A percentile compares a stretch with the other conserved stretches of the same genome.
These are phyloP conservation scores for Diorhabda carinulata DNA, from an alignment of 1,140 invertebrate genomes.

Conservation along the genomic window DNA sequence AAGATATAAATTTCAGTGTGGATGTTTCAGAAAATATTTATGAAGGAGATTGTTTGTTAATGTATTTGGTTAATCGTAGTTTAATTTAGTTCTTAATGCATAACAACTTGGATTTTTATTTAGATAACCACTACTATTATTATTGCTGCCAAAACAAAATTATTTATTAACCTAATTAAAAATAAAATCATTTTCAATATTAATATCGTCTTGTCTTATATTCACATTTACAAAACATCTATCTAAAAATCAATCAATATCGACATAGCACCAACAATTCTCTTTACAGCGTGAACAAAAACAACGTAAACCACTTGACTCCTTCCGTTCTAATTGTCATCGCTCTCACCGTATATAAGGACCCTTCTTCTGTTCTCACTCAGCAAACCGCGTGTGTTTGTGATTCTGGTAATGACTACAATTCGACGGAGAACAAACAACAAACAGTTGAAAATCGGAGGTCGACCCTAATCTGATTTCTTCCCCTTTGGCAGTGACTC, in stretches of 20 bases:
- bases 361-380: slow-evolving; percentile 23
- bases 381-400: slow-evolving; percentile 34
- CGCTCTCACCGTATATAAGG: background rate
- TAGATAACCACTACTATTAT: background rate
- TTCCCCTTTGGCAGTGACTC: slow-evolving; percentile 47
- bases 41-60: slow-evolving; percentile 20
- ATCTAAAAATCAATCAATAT: background rate
- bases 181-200: background rate
- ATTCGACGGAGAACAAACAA: slow-evolving; percentile 39
- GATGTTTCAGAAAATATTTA: slow-evolving; percentile 19
- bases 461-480: slow-evolving; percentile 46
- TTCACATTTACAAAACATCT: background rate
- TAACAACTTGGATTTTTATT: background rate
- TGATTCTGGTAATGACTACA: slow-evolving; percentile 38
- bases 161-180: too few relatives aligned
- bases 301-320: slow-evolving; percentile 5
- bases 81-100: background rate
- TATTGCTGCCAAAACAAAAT: background rate
- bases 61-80: background rate
- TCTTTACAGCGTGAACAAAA: background rate
- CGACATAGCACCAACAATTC: background rate
- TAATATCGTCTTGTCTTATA: background rate
- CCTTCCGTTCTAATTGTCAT: slow-evolving; percentile 7
- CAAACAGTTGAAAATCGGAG: slow-evolving; percentile 38
- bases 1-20: slow-evolving; percentile 17